Base-by-base conservation (phyloP, 1,140 invertebrate genomes). In the Tetragonula clypearis region DNA sequence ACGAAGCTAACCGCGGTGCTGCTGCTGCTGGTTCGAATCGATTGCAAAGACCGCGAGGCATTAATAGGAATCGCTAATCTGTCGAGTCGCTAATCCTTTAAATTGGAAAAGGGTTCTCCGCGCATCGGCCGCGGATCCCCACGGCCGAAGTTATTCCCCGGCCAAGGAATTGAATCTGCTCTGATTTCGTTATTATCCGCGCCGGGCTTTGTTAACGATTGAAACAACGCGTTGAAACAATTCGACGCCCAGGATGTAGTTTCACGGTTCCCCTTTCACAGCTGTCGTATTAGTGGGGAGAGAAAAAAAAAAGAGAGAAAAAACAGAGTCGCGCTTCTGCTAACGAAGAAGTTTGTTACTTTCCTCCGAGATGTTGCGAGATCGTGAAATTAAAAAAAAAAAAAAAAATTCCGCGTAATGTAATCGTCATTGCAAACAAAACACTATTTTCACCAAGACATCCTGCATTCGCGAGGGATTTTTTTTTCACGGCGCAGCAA, bases 401-500 rank as follows among this genome's bases (percentile, higher is more conserved):
- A 41, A 41, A 6, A 41, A 41, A 6, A 41, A 41, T 6, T 6
- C 41, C 41, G 6, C 6, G 41, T 9, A 41, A 41, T 41, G 41
- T 41, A 41, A 41, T 41, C 41, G 41, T 41, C 41, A 41, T 41
- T 41, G 0, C 4, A 0, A 6, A 41, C n/a, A n/a, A 41, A 30
- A 30, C 30, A 30, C 30, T 41, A 41, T 41, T 41, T 41, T 41
- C 41, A 41, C 41, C 41, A 41, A 41, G 41, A 41, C n/a, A n/a
- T 41, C 41, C 41, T 41, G 41, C 0, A 41, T 41, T 6, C 23
- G 8, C 5, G 65, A 12, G 41, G 5, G 41, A 78, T 30, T 30
- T 30, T 30, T 30, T 30, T 83, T 83, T 83, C 82, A 83, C 82
- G 82, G 74, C 8, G 82, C 74, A 56, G 60, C 82, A 78, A 69